A percentile compares a stretch with the other conserved stretches of the same genome.
phyloP scores from a whole-genome alignment of 2,113 vertebrate species.

The Ancistrus triradiatus region DNA sequence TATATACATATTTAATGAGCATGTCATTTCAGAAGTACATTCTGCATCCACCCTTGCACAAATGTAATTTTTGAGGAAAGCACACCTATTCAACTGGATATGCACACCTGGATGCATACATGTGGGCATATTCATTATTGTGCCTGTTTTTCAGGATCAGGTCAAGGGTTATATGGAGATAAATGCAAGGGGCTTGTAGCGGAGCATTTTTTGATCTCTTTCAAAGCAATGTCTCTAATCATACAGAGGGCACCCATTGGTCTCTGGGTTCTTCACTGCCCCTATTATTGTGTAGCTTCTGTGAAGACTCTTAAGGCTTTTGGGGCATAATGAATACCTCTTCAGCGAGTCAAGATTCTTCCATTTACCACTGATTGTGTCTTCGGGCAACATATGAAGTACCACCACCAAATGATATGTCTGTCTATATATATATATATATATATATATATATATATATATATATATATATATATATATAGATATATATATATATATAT shows the following conservation, averaged over 20 bases:
- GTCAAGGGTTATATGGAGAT: constrained; percentile 47
- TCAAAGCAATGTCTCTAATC: constrained; percentile 45
- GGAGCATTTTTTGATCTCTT: constrained; percentile 48
- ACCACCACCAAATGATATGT: constrained; percentile 40
- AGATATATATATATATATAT: too few species aligned
- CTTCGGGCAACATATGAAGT: constrained; percentile 45
- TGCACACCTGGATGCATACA: constrained; percentile 43
- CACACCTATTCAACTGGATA: constrained; percentile 31
- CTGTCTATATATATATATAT: constrained; percentile 27
- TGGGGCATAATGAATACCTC: constrained; percentile 51
- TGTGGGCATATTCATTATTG: constrained; percentile 39
- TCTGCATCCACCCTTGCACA: too few species aligned
- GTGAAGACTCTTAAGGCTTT: constrained; percentile 48
- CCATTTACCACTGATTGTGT: constrained; percentile 45
- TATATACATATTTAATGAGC: too few species aligned
- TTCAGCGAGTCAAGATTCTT: constrained; percentile 40
- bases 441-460: too few species aligned
- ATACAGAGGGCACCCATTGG: constrained; percentile 32
- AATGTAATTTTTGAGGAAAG: constrained; percentile 11
- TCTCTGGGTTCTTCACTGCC: constrained; percentile 23
- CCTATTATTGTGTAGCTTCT: constrained; percentile 46
- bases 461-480: too few species aligned
- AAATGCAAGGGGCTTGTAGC: constrained; percentile 45
- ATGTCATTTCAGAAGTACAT: too few species aligned
- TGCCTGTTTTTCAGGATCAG: constrained; percentile 30